Evolutionary conservation across 1,140 invertebrate genomes (phyloP), one percentile per base, ranked within the genome.

Genomic region (Drosophila grimshawi): DNA sequence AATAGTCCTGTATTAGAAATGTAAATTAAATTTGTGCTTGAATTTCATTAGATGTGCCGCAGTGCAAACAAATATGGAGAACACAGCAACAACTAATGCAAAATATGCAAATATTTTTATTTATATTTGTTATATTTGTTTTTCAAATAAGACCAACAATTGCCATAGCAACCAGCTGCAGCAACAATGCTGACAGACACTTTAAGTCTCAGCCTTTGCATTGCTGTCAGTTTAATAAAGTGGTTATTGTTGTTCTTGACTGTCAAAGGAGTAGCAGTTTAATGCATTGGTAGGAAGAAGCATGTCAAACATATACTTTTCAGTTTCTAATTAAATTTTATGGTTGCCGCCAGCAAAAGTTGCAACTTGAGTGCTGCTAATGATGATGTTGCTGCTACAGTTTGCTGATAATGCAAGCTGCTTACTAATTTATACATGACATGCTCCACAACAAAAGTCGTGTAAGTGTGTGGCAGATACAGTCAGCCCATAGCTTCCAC

Each of bases 111-210:
- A 88, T 88, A 88, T 1, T 19, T 0, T 19, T 19, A 19, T 19
- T 19, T 19, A 19, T 19, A 19, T 19, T 1, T 19, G 19, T 19
- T 19, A 19, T 19, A 19, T 88, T 88, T 88, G 85, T 65, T 75
- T 83, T 83, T 74, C 80, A 88, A 88, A 83, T 88, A 68, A 89
- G 82, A 76, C 88, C 73, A 74, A 83, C 80, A 88, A 80, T 82
- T 76, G 78, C 76, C 59, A 3, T 27, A 64, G 53, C 8, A 2
- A 56, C 4, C 27, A 30, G 7, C 29, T 41, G 5, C 43, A 49
- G n/a, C 41, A 11, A 6, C 45, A 19, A 56, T 53, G 48, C 19
- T n/a, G 60, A 70, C 37, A 57, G 69, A 11, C 61, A 45, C 39
- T 43, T 61, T 48, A 73, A 73, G 56, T 70, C 63, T 64, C 32